These are phyloP conservation scores for Lamproptera curius DNA, from an alignment of 2,888 invertebrate species.

Conservation along the genomic window DNA sequence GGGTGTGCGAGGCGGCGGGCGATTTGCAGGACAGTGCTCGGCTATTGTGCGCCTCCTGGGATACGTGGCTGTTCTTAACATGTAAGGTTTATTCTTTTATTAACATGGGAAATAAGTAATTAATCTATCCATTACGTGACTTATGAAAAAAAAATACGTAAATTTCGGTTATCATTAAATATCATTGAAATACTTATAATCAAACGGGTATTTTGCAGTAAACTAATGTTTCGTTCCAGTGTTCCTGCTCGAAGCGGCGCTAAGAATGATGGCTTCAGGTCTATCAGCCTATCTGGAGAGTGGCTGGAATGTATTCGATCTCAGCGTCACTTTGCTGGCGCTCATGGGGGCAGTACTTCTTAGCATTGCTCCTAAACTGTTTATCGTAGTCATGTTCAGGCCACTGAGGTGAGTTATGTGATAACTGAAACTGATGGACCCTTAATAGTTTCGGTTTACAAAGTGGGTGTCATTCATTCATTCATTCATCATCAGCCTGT, in stretches of 20 bases:
- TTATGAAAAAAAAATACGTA: too few species aligned
- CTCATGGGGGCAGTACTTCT: slow-evolving; percentile 83
- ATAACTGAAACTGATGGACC: too few species aligned
- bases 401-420: slow-evolving; percentile 80
- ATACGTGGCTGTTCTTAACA: slow-evolving; percentile 83
- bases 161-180: too few species aligned
- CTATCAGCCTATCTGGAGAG: slow-evolving; percentile 84
- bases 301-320: slow-evolving; percentile 92
- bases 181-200: too few species aligned
- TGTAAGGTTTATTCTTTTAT: too few species aligned
- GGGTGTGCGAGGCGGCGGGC: slow-evolving; percentile 81
- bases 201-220: too few species aligned
- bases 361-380: slow-evolving; percentile 81
- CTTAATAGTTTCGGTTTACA: too few species aligned
- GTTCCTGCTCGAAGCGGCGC: slow-evolving; percentile 84
- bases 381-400: slow-evolving; percentile 84
- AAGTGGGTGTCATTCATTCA: too few species aligned
- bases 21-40: slow-evolving; percentile 79
- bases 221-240: slow-evolving; percentile 78
- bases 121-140: too few species aligned
- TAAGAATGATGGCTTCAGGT: slow-evolving; percentile 86
- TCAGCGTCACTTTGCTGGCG: slow-evolving; percentile 82
- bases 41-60: slow-evolving; percentile 85
- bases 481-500: too few species aligned
- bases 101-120: too few species aligned